Percentiles rank a stretch among this genome's conserved stretches.
Evolutionary conservation across 2,888 invertebrate species (phyloP).

Genomic region (Hermodice carunculata): DNA sequence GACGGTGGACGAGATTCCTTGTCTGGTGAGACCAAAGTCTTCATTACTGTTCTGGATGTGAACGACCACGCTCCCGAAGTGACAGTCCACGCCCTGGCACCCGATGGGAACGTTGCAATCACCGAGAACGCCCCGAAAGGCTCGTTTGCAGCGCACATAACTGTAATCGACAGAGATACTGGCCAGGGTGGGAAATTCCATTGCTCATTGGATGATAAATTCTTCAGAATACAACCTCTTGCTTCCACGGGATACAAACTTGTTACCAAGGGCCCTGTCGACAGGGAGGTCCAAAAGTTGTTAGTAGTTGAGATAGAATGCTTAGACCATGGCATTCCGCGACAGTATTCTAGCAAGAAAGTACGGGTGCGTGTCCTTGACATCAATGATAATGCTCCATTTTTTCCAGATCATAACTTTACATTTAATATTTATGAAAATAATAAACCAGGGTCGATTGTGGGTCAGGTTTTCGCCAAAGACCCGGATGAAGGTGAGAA

Average conservation of each 20-base stretch:
- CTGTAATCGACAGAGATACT: constrained; percentile 17
- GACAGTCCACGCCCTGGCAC: constrained; percentile 25
- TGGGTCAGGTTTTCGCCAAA: constrained; percentile 11
- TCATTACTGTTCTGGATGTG: constrained; percentile 31
- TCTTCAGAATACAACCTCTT: constrained; percentile 25
- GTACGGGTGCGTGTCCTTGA: constrained; percentile 82
- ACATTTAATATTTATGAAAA: constrained; percentile 6
- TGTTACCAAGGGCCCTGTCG: constrained; percentile 24
- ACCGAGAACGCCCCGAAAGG: constrained; percentile 24
- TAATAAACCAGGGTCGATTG: constrained; percentile 1
- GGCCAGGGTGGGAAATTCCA: constrained; percentile 9
- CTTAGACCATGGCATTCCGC: constrained; percentile 28
- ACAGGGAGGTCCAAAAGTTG: constrained; percentile 28
- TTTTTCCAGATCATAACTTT: constrained; percentile 8
- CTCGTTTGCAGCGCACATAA: constrained; percentile 16
- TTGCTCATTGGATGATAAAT: background rate
- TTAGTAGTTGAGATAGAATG: constrained; percentile 24
- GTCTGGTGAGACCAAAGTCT: constrained; percentile 22
- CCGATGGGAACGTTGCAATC: constrained; percentile 26
- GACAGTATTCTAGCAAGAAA: constrained; percentile 74
- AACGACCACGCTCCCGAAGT: constrained; percentile 38
- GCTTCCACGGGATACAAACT: constrained; percentile 32
- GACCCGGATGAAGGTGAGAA: constrained; percentile 14
- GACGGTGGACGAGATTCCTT: constrained; percentile 24
- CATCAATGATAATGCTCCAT: constrained; percentile 75